Base-by-base conservation (phyloP, 1,140 invertebrate genomes). In the Ooceraea biroi region DNA sequence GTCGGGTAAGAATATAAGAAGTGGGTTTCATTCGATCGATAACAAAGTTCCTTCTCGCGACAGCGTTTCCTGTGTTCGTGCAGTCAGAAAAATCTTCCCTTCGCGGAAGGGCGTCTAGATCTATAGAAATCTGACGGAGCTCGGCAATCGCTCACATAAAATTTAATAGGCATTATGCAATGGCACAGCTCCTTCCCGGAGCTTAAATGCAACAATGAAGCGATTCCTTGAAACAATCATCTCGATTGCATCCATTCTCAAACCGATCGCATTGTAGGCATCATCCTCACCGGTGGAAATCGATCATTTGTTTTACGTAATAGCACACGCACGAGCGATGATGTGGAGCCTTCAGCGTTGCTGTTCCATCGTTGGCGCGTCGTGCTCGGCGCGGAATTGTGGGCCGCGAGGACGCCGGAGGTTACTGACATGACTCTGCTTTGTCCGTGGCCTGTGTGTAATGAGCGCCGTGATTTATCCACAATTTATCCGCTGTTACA, bases 231-330 rank as follows among this genome's bases (percentile, higher is more conserved):
- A 36, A 36, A 36, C 36, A 7, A 36, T 36, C 7, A 36, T 36
- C 36, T 7, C 36, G 2, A 36, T 36, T 36, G 36, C 7, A 36
- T 36, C 36, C 2, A 36, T 36, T 36, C 36, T 36, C 36, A 7
- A 36, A 36, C 7, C 36, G 36, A 36, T 36, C 46, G 46, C 60
- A 50, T 48, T 36, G 41, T 36, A 65, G 36, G 22, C 52, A 7
- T 77, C 44, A 27, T 65, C n/a, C 61, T 65, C 36, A n/a, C 27
- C 30, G 44, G 36, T 69, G 50, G 63, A 77, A 77, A 65, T 77
- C 30, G 58, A 77, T 77, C 60, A 66, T 76, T 76, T 63, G 65
- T 52, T 65, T 77, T 77, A 77, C 73, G 60, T 66, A 77, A 78
- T 63, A 63, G 36, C 25, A 55, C 63, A 57, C 30, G 3, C n/a